These are phyloP conservation scores for Troides oblongomaculatus DNA, from an alignment of 2,888 invertebrate species.

Conservation along the genomic window DNA sequence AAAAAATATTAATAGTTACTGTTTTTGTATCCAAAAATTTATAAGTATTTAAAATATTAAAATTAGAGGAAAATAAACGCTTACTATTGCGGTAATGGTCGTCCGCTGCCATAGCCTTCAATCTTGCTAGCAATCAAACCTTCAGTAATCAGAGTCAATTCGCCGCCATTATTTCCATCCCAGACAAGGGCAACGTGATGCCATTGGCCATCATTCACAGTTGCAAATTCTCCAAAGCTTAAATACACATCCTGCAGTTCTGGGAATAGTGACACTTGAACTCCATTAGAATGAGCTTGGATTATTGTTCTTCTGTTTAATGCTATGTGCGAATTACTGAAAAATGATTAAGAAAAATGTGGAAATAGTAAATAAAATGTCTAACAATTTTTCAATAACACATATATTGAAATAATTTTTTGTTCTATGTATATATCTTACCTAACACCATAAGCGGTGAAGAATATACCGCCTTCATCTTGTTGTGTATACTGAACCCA, in stretches of 20 bases:
- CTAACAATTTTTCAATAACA: background rate
- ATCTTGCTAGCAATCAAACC: conserved; percentile 96
- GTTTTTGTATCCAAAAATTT: background rate
- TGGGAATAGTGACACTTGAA: conserved; percentile 93
- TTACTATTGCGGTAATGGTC: conserved; percentile 90
- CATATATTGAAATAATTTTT: background rate
- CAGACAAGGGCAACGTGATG: conserved; percentile 97
- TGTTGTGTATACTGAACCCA: conserved; percentile 97
- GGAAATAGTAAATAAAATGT: background rate
- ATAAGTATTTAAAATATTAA: background rate
- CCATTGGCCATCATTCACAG: conserved; percentile 97
- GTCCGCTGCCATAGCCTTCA: conserved; percentile 92
- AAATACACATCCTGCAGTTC: conserved; percentile 94
- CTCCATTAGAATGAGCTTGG: conserved; percentile 95
- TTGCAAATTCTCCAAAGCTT: conserved; percentile 94
- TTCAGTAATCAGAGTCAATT: conserved; percentile 95
- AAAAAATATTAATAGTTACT: conserved; percentile 11
- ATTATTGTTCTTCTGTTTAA: conserved; percentile 89
- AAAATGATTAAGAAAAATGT: conserved; percentile 37
- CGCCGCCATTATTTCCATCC: conserved; percentile 92
- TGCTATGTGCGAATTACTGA: conserved; percentile 88
- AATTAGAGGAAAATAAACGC: conserved; percentile 44
- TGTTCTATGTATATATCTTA: background rate
- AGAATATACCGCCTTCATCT: conserved; percentile 96
- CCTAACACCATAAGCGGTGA: conserved; percentile 94